These are phyloP conservation scores for Parotocinclus haroldoi DNA, from an alignment of 2,797 vertebrate species.

Conservation along the genomic window DNA sequence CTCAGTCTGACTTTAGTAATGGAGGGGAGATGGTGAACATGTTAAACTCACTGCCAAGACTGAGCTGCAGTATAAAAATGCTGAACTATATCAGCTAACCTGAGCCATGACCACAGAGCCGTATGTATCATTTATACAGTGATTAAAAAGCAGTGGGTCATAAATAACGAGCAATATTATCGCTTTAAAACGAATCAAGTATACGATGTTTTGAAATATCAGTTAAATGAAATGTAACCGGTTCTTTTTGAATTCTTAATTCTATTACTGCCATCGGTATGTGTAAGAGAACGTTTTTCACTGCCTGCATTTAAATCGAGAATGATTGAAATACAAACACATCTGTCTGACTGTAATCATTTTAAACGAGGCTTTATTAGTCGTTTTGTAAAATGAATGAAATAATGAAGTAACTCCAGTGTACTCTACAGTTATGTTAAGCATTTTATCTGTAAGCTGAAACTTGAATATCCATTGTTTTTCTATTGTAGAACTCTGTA, in stretches of 20 bases:
- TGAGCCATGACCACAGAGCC: background rate
- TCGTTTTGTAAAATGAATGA: background rate
- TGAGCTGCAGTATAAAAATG: background rate
- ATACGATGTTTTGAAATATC: too few relatives aligned
- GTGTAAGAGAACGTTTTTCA: too few relatives aligned
- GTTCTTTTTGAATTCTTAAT: too few relatives aligned
- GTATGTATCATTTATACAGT: too few relatives aligned
- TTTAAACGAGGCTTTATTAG: background rate
- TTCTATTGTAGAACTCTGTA: too few relatives aligned
- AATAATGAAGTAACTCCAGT: background rate
- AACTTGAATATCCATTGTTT: background rate
- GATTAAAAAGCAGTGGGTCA: too few relatives aligned
- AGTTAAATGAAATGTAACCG: too few relatives aligned
- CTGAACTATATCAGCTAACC: background rate
- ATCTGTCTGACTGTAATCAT: background rate
- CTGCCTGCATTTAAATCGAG: background rate
- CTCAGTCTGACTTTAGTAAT: constrained; percentile 24
- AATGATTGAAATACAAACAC: background rate
- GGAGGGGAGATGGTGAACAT: constrained; percentile 10
- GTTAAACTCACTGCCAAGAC: background rate
- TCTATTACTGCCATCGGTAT: too few relatives aligned
- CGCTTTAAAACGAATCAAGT: too few relatives aligned
- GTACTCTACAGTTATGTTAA: too few relatives aligned
- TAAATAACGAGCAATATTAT: too few relatives aligned
- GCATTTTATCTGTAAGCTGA: background rate